These are phyloP conservation scores for Homarus americanus DNA, from an alignment of 1,140 invertebrate genomes.

Conservation along the genomic window DNA sequence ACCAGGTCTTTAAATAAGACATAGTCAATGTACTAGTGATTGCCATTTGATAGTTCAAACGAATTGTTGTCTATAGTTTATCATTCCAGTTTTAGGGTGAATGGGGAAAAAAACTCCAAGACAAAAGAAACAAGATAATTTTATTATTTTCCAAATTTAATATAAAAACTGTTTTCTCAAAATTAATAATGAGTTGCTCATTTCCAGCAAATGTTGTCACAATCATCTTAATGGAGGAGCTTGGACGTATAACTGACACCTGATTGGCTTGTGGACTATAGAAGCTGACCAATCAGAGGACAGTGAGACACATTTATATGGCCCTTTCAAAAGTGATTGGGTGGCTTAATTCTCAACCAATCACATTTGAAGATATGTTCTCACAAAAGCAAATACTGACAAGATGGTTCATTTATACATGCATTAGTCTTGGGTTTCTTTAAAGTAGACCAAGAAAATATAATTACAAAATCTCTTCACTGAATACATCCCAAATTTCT, in stretches of 20 bases:
- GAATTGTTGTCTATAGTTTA: background rate
- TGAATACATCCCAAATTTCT: constrained; percentile 45
- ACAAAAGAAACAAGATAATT: constrained; percentile 71
- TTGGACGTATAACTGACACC: constrained; percentile 72
- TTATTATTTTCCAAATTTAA: constrained; percentile 73
- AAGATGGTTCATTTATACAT: constrained; percentile 68
- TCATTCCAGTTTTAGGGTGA: background rate
- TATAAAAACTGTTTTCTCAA: constrained; percentile 69
- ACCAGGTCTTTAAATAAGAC: background rate
- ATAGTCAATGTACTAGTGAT: background rate
- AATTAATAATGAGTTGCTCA: constrained; percentile 70
- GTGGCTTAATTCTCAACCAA: constrained; percentile 42
- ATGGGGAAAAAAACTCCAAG: constrained; percentile 16
- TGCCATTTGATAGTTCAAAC: background rate
- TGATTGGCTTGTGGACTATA: constrained; percentile 69
- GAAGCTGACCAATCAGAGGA: constrained; percentile 66
- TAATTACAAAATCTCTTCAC: constrained; percentile 56
- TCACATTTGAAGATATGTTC: constrained; percentile 64
- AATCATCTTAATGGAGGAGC: constrained; percentile 67
- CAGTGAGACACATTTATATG: constrained; percentile 70
- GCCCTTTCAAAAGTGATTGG: constrained; percentile 70
- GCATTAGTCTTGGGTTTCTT: constrained; percentile 66
- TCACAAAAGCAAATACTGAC: constrained; percentile 66
- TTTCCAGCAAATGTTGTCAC: constrained; percentile 66
- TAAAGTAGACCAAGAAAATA: constrained; percentile 64